Conservation (phyloP, 2,888 invertebrate species). For the Tachina fera region DNA sequence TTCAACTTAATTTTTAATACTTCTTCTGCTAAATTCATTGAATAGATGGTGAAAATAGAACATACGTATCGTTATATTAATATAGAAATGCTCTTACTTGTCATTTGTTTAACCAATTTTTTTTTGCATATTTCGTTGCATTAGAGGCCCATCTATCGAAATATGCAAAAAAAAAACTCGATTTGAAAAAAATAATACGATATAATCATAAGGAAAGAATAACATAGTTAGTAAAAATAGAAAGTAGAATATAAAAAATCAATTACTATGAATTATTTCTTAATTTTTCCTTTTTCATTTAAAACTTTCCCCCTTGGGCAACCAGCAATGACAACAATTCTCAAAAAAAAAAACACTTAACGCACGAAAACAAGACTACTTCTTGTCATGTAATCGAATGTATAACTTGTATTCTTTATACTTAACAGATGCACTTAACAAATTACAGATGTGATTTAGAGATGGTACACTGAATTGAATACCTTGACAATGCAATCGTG, state of each 20-base stretch:
- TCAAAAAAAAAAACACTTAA: constrained; percentile 71
- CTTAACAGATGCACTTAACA: constrained; percentile 82
- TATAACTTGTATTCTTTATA: constrained; percentile 36
- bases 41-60: no score
- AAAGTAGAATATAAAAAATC: constrained; percentile 29
- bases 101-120: no score
- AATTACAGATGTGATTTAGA: constrained; percentile 82
- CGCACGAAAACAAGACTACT: constrained; percentile 74
- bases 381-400: constrained; percentile 76
- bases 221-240: background rate
- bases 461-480: no score
- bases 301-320: background rate
- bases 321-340: constrained; percentile 59
- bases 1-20: no score
- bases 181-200: background rate
- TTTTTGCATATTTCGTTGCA: no score
- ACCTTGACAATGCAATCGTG: no score
- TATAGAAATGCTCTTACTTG: no score
- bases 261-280: constrained; percentile 49
- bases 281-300: constrained; percentile 16
- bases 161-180: background rate
- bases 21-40: no score
- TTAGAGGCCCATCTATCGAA: no score
- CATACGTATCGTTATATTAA: no score
- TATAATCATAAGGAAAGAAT: background rate